Evolutionary conservation across 2,888 invertebrate genomes (phyloP), one percentile per base, ranked within the genome.

Genomic region (Papilio gigon): DNA sequence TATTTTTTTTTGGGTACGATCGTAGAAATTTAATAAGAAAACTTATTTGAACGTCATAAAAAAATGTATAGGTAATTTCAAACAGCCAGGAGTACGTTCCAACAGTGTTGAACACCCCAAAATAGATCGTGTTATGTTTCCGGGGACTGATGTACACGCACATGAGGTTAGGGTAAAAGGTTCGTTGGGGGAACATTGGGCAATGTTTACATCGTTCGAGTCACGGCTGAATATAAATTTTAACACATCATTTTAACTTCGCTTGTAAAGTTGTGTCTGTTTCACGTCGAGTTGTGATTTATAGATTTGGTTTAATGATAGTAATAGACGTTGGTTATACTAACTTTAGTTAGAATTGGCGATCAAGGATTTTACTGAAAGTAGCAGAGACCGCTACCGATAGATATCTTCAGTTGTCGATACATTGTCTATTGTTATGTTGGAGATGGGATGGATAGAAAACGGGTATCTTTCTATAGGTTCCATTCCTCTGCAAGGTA

Each of bases 151-250:
- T 58, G 66, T 71, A 69, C 68, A 73, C 71, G 67, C 59, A 71
- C 67, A 70, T 61, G 64, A 69, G 68, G 69, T 58, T 65, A 50
- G 62, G 67, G 72, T 66, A 73, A 72, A 71, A 73, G 68, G 66
- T 61, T 68, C 73, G 71, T 70, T 66, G 68, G 67, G 72, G 72
- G 70, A 71, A 73, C 47, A 58, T 62, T 71, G 70, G 65, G 67
- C 70, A 70, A 65, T 77, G 75, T 78, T 78, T 79, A 77, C 75
- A 71, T 74, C 76, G 73, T 71, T 67, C 63, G 27, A 67, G 64
- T 65, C 56, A 60, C 64, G 56, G 20, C 53, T 33, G 33, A 30
- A 35, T 53, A 40, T 37, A 25, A 22, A 17, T 61, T 63, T 58
- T 33, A 58, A 59, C 47, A 47, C 44, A 47, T 25, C 35, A 61